Conservation (phyloP, 2,888 invertebrate genomes). For the Hemicrepidius hirtus region DNA sequence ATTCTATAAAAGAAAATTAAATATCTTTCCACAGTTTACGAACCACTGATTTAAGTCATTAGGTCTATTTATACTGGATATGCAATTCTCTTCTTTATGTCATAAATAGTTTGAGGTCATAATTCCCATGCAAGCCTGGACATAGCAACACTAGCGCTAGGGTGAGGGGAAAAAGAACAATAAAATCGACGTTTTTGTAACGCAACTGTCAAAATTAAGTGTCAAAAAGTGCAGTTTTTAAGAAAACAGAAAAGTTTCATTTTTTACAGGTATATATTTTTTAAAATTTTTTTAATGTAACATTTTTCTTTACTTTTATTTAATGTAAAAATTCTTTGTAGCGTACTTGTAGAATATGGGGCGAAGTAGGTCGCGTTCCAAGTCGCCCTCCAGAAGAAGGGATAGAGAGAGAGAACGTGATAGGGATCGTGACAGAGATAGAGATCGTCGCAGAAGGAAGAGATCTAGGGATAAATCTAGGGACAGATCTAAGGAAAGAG, state of each 20-base stretch:
- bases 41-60: slow-evolving; percentile 2
- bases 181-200: slow-evolving; percentile 69
- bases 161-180: slow-evolving; percentile 67
- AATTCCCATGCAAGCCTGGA: slow-evolving; percentile 49
- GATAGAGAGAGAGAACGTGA: slow-evolving; percentile 72
- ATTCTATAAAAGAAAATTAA: background rate
- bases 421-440: slow-evolving; percentile 72
- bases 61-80: background rate
- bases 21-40: background rate
- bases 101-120: background rate
- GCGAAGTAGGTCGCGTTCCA: slow-evolving; percentile 71
- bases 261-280: slow-evolving; percentile 47
- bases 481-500: slow-evolving; percentile 71
- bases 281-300: slow-evolving; percentile 37
- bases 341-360: slow-evolving; percentile 72
- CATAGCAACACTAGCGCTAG: slow-evolving; percentile 66
- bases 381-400: slow-evolving; percentile 73
- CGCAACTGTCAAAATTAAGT: slow-evolving; percentile 57
- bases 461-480: slow-evolving; percentile 67
- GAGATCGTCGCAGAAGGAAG: slow-evolving; percentile 70
- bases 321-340: background rate
- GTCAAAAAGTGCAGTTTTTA: slow-evolving; percentile 56
- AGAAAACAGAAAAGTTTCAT: slow-evolving; percentile 35
- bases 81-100: slow-evolving; percentile 27
- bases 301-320: slow-evolving; percentile 32